phyloP scores from a whole-genome alignment of 1,140 invertebrate species.

The Agrypnia vestita region DNA sequence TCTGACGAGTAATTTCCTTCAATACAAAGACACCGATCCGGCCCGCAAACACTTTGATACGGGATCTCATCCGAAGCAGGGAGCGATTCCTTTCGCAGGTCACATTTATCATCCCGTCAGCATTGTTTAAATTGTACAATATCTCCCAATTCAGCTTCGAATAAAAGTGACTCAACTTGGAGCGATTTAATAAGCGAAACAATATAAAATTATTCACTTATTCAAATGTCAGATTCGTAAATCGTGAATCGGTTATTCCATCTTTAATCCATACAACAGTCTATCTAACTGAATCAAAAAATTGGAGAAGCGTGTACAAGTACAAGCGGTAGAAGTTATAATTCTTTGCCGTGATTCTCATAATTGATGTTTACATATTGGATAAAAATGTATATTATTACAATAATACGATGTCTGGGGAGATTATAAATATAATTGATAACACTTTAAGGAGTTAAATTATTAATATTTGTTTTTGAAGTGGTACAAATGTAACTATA shows the following conservation, averaged over 20 bases:
- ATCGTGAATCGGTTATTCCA: not conserved
- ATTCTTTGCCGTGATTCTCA: too few species aligned
- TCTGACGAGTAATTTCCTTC: constrained; percentile 35
- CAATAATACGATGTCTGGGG: too few species aligned
- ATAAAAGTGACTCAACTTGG: constrained; percentile 27
- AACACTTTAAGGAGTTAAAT: too few species aligned
- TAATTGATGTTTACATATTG: too few species aligned
- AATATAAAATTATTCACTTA: not conserved
- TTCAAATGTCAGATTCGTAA: not conserved
- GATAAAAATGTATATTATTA: too few species aligned
- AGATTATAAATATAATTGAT: too few species aligned
- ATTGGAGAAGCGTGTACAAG: too few species aligned
- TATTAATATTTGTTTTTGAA: too few species aligned
- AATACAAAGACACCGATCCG: constrained; percentile 19
- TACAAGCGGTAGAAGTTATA: too few species aligned
- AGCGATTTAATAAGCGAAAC: constrained; percentile 20
- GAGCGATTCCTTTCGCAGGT: constrained; percentile 17
- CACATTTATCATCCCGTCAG: constrained; percentile 40
- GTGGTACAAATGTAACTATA: too few species aligned
- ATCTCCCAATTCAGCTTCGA: not conserved
- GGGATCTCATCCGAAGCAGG: constrained; percentile 18
- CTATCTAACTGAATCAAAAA: too few species aligned
- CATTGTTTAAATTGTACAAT: constrained; percentile 43
- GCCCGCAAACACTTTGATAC: constrained; percentile 28
- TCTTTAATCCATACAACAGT: not conserved